These are phyloP conservation scores for Channallabes apus DNA, from an alignment of 2,797 vertebrate species.

Conservation along the genomic window DNA sequence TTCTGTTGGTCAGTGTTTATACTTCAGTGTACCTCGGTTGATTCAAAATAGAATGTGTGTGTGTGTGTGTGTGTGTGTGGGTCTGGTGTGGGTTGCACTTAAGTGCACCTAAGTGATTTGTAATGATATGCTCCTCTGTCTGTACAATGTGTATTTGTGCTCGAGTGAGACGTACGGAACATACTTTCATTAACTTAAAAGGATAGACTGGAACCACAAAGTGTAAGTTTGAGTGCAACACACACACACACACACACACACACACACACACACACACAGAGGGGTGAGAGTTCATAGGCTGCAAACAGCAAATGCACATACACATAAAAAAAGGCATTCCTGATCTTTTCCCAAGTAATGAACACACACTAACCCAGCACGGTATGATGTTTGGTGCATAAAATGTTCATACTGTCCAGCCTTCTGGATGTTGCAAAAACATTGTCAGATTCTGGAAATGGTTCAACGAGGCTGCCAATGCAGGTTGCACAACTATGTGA, in stretches of 20 bases:
- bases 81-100: constrained; percentile 63
- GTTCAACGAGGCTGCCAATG: too few relatives aligned
- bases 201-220: constrained; percentile 64
- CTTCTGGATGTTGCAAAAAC: too few relatives aligned
- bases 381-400: too few relatives aligned
- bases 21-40: constrained; percentile 22
- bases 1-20: constrained; percentile 34
- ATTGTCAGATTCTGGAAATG: too few relatives aligned
- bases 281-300: not conserved
- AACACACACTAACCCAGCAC: not conserved
- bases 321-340: not conserved
- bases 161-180: constrained; percentile 69
- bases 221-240: constrained; percentile 62
- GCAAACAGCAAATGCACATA: constrained; percentile 6
- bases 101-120: constrained; percentile 76
- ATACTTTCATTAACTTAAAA: constrained; percentile 74
- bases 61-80: constrained; percentile 49
- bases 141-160: constrained; percentile 71
- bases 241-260: not conserved
- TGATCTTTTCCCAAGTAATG: not conserved
- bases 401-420: too few relatives aligned
- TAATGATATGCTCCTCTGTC: constrained; percentile 70
- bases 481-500: too few relatives aligned
- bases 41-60: constrained; percentile 52
- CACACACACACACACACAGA: not conserved